A percentile compares a stretch with the other conserved stretches of the same genome.
Evolutionary conservation across 2,113 vertebrate species (phyloP).

Genomic region (Gymnogyps californianus): DNA sequence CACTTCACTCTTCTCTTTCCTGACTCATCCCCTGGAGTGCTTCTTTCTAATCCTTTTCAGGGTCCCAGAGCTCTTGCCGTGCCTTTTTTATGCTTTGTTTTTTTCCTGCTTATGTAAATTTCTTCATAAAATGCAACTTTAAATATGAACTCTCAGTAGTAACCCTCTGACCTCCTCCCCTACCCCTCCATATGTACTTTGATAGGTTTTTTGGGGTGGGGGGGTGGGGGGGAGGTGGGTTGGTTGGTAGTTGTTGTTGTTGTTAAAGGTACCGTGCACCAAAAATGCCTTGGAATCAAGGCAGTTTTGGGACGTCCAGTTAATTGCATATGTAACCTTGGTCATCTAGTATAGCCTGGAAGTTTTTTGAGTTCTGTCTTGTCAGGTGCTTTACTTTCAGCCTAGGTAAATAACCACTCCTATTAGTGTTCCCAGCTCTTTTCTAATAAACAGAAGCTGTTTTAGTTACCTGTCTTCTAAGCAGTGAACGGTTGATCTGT

Average conservation of each 20-base stretch:
- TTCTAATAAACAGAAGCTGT: neutral
- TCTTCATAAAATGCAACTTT: neutral
- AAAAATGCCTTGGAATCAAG: neutral
- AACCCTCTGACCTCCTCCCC: neutral
- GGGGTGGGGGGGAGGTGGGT: no score
- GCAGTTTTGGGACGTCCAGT: neutral
- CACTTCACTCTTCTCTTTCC: neutral
- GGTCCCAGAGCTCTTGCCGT: neutral
- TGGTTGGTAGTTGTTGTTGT: no score
- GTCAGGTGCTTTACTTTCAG: neutral
- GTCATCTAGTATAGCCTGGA: neutral
- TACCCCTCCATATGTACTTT: accelerated
- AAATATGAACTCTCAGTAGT: neutral
- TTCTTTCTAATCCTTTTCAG: neutral
- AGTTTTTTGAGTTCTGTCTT: neutral
- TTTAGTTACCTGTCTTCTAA: neutral
- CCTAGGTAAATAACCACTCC: neutral
- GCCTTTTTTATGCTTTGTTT: neutral
- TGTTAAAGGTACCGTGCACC: neutral
- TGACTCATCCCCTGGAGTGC: neutral
- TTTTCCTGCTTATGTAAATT: neutral
- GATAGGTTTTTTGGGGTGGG: neutral
- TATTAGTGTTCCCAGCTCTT: neutral
- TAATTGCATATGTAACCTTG: neutral
- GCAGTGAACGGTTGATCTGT: neutral